These are phyloP conservation scores for Lasioglossum albipes DNA, from an alignment of 1,140 invertebrate genomes.

Conservation along the genomic window DNA sequence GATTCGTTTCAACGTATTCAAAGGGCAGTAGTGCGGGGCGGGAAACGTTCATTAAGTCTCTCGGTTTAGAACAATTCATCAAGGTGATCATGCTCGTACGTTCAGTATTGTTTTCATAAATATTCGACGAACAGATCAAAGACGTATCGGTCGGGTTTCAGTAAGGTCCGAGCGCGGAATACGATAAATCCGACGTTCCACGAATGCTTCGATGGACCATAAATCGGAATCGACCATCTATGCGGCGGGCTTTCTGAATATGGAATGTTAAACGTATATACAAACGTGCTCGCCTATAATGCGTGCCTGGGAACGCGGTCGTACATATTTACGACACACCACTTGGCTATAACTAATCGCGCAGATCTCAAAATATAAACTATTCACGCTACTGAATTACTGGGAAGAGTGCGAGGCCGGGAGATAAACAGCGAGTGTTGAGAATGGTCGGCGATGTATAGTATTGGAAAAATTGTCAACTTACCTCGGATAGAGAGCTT, in stretches of 20 bases:
- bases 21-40: no score
- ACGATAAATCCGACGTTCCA: slow-evolving; percentile 64
- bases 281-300: slow-evolving; percentile 44
- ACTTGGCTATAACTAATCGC: slow-evolving; percentile 50
- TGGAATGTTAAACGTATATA: slow-evolving; percentile 55
- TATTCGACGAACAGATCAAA: slow-evolving; percentile 51
- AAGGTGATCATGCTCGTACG: neutral
- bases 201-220: slow-evolving; percentile 62
- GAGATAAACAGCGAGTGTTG: neutral
- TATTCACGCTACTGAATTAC: neutral
- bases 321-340: slow-evolving; percentile 49
- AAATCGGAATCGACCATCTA: slow-evolving; percentile 68
- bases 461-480: neutral
- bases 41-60: slow-evolving; percentile 27
- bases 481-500: neutral
- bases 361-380: slow-evolving; percentile 37
- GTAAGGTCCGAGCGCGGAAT: slow-evolving; percentile 37
- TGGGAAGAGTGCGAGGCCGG: no score
- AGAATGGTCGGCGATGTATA: neutral
- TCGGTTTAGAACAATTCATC: slow-evolving; percentile 30
- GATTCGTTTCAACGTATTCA: no score
- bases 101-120: slow-evolving; percentile 35
- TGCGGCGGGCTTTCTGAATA: slow-evolving; percentile 60
- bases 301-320: neutral
- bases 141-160: slow-evolving; percentile 9